phyloP scores from a whole-genome alignment of 1,140 invertebrate species.

The Bactericera cockerelli region DNA sequence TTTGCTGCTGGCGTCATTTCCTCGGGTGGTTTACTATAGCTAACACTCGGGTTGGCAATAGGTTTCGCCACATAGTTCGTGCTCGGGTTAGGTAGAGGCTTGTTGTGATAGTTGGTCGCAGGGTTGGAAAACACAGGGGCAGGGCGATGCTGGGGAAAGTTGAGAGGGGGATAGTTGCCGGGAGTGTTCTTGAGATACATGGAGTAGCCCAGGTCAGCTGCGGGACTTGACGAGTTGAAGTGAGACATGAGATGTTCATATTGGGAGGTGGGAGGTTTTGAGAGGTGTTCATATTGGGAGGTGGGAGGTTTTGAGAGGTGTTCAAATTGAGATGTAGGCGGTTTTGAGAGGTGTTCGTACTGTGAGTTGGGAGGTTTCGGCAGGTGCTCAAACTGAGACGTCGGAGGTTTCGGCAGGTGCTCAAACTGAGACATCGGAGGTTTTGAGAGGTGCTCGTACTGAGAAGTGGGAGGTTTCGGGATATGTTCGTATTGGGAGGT shows the following conservation, averaged over 20 bases:
- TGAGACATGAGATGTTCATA: conserved; percentile 8
- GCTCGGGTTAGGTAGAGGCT: conserved; percentile 10
- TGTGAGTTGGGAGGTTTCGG: not conserved
- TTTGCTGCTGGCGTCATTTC: conserved; percentile 8
- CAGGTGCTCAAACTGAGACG: too few relatives aligned
- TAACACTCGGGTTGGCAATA: conserved; percentile 10
- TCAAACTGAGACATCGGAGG: too few relatives aligned
- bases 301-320: conserved; percentile 5
- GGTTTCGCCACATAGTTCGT: conserved; percentile 11
- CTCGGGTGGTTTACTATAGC: conserved; percentile 1
- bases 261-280: conserved; percentile 1
- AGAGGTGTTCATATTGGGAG: not conserved
- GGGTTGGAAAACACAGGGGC: not conserved
- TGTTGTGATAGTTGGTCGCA: conserved; percentile 2
- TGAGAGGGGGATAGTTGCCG: not conserved
- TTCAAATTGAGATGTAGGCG: not conserved
- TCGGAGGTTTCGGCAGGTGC: too few relatives aligned
- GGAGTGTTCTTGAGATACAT: not conserved
- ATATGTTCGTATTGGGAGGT: too few relatives aligned
- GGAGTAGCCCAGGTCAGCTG: too few relatives aligned
- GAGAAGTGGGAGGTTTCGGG: too few relatives aligned
- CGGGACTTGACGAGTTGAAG: too few relatives aligned
- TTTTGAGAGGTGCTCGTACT: too few relatives aligned
- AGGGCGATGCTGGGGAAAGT: not conserved
- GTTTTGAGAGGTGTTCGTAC: conserved; percentile 3